Base-by-base conservation (phyloP, 2,888 invertebrate genomes). In the Ophion slaviceki region DNA sequence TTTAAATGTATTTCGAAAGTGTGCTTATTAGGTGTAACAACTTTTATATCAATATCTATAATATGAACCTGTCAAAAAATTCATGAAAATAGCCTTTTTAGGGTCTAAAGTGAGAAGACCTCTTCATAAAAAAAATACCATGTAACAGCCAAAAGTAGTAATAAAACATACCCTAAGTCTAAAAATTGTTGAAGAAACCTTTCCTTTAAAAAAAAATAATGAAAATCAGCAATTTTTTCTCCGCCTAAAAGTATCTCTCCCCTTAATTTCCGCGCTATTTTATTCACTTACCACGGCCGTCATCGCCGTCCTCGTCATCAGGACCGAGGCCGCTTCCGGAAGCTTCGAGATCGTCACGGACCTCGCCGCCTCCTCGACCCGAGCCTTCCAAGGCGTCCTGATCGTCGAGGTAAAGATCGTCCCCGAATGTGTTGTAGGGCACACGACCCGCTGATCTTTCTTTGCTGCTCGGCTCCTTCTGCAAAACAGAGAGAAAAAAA, bases 251-350 rank as follows among this genome's bases (percentile, higher is more conserved):
- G 2, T 2, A 7, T 14, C 32, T 32, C 32, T 32, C 32, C 32
- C 32, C 32, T 28, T 28, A 64, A 61, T 64, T 28, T 14, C 7
- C 3, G 14, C 2, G 64, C 32, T 45, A 8, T 45, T 68, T 68
- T 61, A 59, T 71, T 8, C 10, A 79, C 70, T 87, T 91, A 92
- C 93, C 92, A 78, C 89, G 89, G 53, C 91, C 92, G 81, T 92
- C 93, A 82, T 93, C 93, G 53, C 95, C 95, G 91, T 96, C 97
- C 93, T 97, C 97, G 95, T 97, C 97, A 95, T 97, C 97, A 87
- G 97, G 96, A 88, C 97, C 97, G 95, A 96, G 96, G 88, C 98
- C 98, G 93, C 97, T 97, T 91, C 98, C 98, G 92, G 97, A 97
- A 92, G 97, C 97, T 95, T 97, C 97, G 89, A 96, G 94, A 94